Evolutionary conservation across 2,797 vertebrate species (phyloP), one percentile per base, ranked within the genome.

Genomic region (Brachymystax lenok): DNA sequence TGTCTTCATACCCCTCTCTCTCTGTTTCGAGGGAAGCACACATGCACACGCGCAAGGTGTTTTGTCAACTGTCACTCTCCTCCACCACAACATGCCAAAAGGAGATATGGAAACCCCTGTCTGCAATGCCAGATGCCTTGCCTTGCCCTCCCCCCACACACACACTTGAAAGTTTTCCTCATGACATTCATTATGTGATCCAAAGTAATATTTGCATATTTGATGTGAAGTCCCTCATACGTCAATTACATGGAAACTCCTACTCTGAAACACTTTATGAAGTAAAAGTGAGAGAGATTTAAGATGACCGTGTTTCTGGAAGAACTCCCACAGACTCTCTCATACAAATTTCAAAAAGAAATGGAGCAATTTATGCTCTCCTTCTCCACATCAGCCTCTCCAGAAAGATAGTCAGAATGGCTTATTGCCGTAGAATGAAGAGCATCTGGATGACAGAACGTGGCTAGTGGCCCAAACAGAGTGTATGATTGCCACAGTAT

Each of bases 281-380:
- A 54, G 24, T n/a, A 56, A 59, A 78, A 54, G 19, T 51, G 3
- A 4, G n/a, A 21, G 24, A 52, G 59, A 74, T 72, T 72, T 7
- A 71, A 71, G 17, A 56, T 40, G 46, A 69, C 67, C 28, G 51
- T 73, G 67, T 30, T 76, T 70, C 40, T 64, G 52, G 50, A 74
- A 56, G 14, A 52, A 10, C 24, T 73, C 56, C 3, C 13, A 30
- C 33, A 13, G 2, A 40, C 28, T 64, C 28, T 56, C n/a, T 70
- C 52, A 21, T 54, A 27, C 54, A 35, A 68, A 33, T 50, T 63
- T 73, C 1, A 70, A 52, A 46, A n/a, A 56, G 10, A 73, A 74
- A 69, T 10, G 27, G 17, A 54, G 28, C 2, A 51, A 28, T 79
- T 67, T 5, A 52, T 69, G n/a, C 63, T 71, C 14, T 54, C 40